A percentile compares a stretch with the other conserved stretches of the same genome.
Conservation (phyloP, 2,888 invertebrate species). For the Heliothis peltigera region DNA sequence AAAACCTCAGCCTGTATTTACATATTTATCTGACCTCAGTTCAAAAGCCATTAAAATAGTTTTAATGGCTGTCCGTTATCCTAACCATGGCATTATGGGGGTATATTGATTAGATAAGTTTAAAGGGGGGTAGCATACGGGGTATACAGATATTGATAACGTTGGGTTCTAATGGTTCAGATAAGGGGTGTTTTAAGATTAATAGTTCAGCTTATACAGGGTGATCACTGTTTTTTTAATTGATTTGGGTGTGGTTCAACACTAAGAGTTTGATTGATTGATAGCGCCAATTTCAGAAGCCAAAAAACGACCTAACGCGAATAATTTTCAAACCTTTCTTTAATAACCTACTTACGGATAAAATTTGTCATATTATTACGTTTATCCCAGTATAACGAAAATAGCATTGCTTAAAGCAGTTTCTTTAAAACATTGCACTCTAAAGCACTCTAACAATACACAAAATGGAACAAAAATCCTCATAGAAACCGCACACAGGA, state of each 20-base stretch:
- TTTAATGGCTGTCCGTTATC: slow-evolving; percentile 50
- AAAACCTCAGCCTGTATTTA: slow-evolving; percentile 13
- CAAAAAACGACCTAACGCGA: too few species aligned
- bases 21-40: slow-evolving; percentile 23
- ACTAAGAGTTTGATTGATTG: too few species aligned
- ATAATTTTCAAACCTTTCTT: too few species aligned
- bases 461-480: slow-evolving; percentile 9
- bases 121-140: slow-evolving; percentile 4
- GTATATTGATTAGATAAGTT: slow-evolving; percentile 52
- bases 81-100: slow-evolving; percentile 37
- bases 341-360: too few species aligned
- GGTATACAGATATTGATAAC: slow-evolving; percentile 29
- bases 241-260: too few species aligned
- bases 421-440: neutral
- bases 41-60: slow-evolving; percentile 53
- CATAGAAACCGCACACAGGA: slow-evolving; percentile 3
- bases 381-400: neutral
- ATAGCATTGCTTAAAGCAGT: neutral
- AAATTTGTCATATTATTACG: neutral
- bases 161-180: neutral
- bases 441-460: slow-evolving; percentile 10
- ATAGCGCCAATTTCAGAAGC: too few species aligned
- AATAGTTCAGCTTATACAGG: neutral
- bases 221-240: neutral
- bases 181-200: slow-evolving; percentile 7